A percentile compares a stretch with the other conserved stretches of the same genome.
Conservation (phyloP, 2,888 invertebrate genomes). For the Holacanthella duospinosa region DNA sequence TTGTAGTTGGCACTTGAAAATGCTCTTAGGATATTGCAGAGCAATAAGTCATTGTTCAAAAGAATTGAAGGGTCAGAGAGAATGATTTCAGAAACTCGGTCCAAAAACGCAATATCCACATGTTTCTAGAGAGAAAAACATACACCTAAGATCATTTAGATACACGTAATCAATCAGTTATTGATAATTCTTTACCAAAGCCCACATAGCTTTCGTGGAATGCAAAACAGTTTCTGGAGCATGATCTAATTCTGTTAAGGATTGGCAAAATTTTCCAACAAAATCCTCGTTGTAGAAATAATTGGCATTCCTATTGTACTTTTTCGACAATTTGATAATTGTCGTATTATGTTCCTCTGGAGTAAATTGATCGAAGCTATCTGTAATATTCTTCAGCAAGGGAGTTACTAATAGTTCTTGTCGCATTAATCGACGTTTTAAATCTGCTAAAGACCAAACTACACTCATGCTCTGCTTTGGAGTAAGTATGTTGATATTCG, state of each 20-base stretch:
- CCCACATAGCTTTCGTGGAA: not conserved
- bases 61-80: conserved; percentile 43
- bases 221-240: not conserved
- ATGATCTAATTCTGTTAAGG: not conserved
- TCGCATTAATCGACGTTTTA: conserved; percentile 41
- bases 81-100: conserved; percentile 49
- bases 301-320: conserved; percentile 42
- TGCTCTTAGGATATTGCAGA: conserved; percentile 48
- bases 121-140: conserved; percentile 43
- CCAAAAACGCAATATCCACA: conserved; percentile 49
- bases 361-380: conserved; percentile 41
- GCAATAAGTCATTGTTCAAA: conserved; percentile 42
- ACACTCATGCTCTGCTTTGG: conserved; percentile 46
- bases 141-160: conserved; percentile 8
- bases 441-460: conserved; percentile 49
- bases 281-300: conserved; percentile 53
- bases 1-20: conserved; percentile 53
- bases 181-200: not conserved
- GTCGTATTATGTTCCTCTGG: conserved; percentile 15
- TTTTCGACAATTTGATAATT: conserved; percentile 41
- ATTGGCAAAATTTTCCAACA: conserved; percentile 47
- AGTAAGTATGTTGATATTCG: conserved; percentile 41
- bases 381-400: conserved; percentile 15
- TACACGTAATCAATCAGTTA: conserved; percentile 3
- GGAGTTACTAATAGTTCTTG: conserved; percentile 15